A percentile compares a stretch with the other conserved stretches of the same genome.
These are phyloP conservation scores for Halichondria panicea DNA, from an alignment of 37 sponge, comb jelly and placozoan genomes.

Conservation along the genomic window DNA sequence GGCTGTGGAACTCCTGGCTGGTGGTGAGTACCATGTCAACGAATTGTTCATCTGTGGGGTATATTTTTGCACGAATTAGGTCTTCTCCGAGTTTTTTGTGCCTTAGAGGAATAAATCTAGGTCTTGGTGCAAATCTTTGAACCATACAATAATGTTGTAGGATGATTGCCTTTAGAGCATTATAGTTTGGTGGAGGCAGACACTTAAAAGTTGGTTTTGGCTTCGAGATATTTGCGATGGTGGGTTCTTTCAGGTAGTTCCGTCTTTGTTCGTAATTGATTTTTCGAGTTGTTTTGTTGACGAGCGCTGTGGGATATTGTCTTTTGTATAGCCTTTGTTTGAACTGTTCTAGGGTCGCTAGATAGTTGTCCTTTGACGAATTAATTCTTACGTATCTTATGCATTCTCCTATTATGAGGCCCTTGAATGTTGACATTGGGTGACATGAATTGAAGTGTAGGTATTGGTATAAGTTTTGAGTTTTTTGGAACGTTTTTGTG, in stretches of 20 bases:
- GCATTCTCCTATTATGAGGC: slow-evolving; percentile 19
- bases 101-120: slow-evolving; percentile 6
- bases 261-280: neutral
- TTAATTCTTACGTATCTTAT: slow-evolving; percentile 29
- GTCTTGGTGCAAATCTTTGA: neutral
- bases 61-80: neutral
- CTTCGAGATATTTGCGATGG: neutral
- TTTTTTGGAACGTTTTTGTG: slow-evolving; percentile 19
- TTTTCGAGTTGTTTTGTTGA: neutral
- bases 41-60: slow-evolving; percentile 14
- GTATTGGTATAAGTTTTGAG: slow-evolving; percentile 35
- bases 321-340: slow-evolving; percentile 6
- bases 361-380: neutral
- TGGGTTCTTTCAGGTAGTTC: neutral
- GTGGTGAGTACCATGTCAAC: neutral
- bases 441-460: slow-evolving; percentile 24
- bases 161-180: neutral
- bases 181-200: slow-evolving; percentile 28
- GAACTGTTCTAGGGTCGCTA: neutral
- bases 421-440: slow-evolving; percentile 6
- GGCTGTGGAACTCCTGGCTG: neutral
- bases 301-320: slow-evolving; percentile 15
- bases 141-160: slow-evolving; percentile 3
- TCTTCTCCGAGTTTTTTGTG: neutral
- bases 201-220: slow-evolving; percentile 19